These are phyloP conservation scores for Odocoileus virginianus DNA, from an alignment of 2,113 vertebrate genomes.

Conservation along the genomic window DNA sequence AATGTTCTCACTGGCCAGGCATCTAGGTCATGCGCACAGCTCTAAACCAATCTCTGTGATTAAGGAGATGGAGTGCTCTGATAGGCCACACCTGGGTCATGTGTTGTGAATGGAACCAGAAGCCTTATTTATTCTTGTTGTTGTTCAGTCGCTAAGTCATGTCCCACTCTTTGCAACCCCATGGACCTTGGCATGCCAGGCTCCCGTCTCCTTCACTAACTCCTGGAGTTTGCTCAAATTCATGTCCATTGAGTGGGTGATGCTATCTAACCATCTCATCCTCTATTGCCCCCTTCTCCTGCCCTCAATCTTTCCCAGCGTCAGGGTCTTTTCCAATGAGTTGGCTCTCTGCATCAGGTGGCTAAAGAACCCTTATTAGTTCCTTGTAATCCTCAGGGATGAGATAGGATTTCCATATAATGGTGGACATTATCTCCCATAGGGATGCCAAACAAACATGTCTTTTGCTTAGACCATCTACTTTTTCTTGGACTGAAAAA, in stretches of 20 bases:
- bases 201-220: not conserved
- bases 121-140: not conserved
- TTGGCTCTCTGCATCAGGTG: not conserved
- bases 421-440: not conserved
- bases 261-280: not conserved
- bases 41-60: not conserved
- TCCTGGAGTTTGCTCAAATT: not conserved
- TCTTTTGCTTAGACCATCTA: not conserved
- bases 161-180: not conserved
- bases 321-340: not conserved
- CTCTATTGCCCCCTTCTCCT: not conserved
- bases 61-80: not conserved
- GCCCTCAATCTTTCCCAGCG: not conserved
- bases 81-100: not conserved
- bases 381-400: not conserved
- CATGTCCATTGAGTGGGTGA: not conserved
- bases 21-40: not conserved
- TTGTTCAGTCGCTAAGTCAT: not conserved
- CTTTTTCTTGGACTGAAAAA: not conserved
- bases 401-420: not conserved
- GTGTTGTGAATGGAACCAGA: not conserved
- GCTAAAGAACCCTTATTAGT: not conserved
- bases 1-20: not conserved
- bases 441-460: not conserved
- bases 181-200: not conserved